Conservation (phyloP, 2,888 invertebrate genomes). For the Eremobia ochroleuca region DNA sequence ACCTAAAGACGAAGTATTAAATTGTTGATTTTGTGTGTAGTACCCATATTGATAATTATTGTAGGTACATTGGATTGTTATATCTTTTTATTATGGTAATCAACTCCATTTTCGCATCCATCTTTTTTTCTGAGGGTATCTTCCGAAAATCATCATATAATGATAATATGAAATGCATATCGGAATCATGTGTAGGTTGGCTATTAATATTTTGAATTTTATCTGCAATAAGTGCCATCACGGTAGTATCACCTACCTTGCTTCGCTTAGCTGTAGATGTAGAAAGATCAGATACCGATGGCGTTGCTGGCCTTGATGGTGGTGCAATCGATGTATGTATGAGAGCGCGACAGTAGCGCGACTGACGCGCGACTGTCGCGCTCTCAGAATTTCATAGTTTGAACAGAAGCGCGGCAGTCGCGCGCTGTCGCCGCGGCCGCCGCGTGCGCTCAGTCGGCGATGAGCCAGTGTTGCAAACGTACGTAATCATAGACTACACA, state of each 20-base stretch:
- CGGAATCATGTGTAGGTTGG: constrained; percentile 32
- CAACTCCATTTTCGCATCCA: constrained; percentile 28
- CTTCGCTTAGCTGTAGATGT: constrained; percentile 23
- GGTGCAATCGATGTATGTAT: no score
- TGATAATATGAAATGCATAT: constrained; percentile 34
- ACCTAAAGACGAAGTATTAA: constrained; percentile 29
- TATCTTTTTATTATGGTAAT: constrained; percentile 31
- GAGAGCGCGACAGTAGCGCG: constrained; percentile 1
- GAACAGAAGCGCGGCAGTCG: background rate
- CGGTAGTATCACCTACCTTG: constrained; percentile 18
- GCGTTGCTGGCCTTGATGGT: constrained; percentile 18
- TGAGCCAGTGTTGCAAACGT: no score
- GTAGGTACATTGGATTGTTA: constrained; percentile 28
- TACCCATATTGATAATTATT: constrained; percentile 36
- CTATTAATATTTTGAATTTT: constrained; percentile 23
- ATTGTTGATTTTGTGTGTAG: constrained; percentile 32
- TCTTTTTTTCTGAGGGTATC: constrained; percentile 28
- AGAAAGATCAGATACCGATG: constrained; percentile 20
- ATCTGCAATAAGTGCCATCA: constrained; percentile 30
- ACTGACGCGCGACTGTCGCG: background rate
- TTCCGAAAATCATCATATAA: constrained; percentile 30
- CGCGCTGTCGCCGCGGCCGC: background rate
- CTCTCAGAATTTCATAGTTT: background rate
- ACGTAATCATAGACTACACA: no score
- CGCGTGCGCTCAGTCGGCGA: background rate